Conservation (phyloP, 2,888 invertebrate species). For the Cataglyphis albicans region DNA sequence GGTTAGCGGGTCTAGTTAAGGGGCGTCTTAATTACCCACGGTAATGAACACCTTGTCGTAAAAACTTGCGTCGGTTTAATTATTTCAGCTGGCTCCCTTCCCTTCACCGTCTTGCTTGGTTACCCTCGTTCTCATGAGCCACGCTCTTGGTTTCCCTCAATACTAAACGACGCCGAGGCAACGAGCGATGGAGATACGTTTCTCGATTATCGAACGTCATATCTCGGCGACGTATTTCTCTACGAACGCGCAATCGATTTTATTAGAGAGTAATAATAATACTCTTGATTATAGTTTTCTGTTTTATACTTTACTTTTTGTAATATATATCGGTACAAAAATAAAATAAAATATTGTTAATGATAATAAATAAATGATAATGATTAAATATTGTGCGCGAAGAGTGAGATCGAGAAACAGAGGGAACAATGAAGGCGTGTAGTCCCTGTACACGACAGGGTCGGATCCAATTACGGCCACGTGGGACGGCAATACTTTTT, state of each 20-base stretch:
- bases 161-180: constrained; percentile 64
- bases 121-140: constrained; percentile 68
- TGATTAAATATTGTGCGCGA: background rate
- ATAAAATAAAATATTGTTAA: constrained; percentile 24
- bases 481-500: constrained; percentile 75
- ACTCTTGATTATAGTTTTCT: background rate
- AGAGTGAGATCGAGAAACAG: constrained; percentile 61
- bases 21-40: constrained; percentile 86
- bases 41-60: constrained; percentile 86
- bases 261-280: background rate
- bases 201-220: constrained; percentile 37
- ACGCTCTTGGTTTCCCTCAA: constrained; percentile 45
- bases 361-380: background rate
- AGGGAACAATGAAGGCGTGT: constrained; percentile 71
- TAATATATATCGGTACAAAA: background rate
- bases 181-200: constrained; percentile 58
- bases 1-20: constrained; percentile 85
- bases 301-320: background rate
- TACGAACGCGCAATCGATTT: background rate
- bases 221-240: background rate
- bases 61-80: constrained; percentile 86
- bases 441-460: constrained; percentile 72
- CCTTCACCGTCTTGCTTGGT: constrained; percentile 64
- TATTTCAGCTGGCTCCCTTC: constrained; percentile 79
- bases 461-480: constrained; percentile 83